These are phyloP conservation scores for Steinernema feltiae DNA, from an alignment of 1,140 invertebrate genomes.

Conservation along the genomic window DNA sequence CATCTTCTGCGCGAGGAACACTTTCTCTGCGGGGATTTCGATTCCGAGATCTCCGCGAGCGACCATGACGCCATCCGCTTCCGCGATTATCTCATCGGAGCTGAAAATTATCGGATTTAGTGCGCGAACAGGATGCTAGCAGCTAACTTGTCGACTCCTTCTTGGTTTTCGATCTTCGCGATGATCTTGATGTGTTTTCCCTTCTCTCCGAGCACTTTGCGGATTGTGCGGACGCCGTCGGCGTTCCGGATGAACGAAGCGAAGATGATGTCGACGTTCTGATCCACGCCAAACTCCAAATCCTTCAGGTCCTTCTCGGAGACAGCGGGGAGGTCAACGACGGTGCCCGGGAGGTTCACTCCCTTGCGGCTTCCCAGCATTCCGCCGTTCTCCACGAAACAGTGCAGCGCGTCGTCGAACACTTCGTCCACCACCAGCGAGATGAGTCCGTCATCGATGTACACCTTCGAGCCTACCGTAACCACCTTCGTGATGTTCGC, in stretches of 20 bases:
- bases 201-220: constrained; percentile 74
- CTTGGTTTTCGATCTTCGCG: constrained; percentile 61
- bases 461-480: constrained; percentile 77
- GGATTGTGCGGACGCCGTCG: constrained; percentile 77
- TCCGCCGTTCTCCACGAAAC: constrained; percentile 92
- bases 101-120: not conserved
- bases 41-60: constrained; percentile 61
- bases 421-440: constrained; percentile 71
- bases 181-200: constrained; percentile 70
- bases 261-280: constrained; percentile 85
- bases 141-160: constrained; percentile 58
- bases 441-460: constrained; percentile 94
- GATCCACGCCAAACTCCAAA: constrained; percentile 85
- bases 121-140: not conserved
- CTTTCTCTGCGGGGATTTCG: constrained; percentile 82
- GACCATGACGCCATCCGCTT: constrained; percentile 61
- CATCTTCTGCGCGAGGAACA: constrained; percentile 78
- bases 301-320: constrained; percentile 95
- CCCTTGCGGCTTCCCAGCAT: constrained; percentile 87
- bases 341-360: constrained; percentile 88
- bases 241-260: constrained; percentile 95
- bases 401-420: constrained; percentile 64
- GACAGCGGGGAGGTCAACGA: constrained; percentile 92
- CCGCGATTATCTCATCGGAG: constrained; percentile 61
- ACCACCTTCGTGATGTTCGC: constrained; percentile 91